Evolutionary conservation across 2,888 invertebrate species (phyloP).

Genomic region (Terebella lapidaria): DNA sequence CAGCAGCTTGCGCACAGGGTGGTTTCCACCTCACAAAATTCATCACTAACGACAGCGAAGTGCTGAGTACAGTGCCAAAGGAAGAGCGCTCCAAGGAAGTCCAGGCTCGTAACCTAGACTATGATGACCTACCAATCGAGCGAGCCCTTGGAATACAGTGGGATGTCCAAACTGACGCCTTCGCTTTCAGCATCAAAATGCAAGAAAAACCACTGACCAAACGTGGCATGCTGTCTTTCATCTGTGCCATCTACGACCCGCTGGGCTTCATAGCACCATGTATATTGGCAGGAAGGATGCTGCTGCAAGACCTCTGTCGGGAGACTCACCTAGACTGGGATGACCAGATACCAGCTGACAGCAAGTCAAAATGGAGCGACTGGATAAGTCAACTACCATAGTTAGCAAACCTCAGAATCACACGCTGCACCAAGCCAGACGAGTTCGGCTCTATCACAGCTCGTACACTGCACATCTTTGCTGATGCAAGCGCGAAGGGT

Average conservation of each 20-base stretch:
- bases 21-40: no score
- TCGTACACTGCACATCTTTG: no score
- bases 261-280: constrained; percentile 27
- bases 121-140: no score
- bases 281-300: constrained; percentile 20
- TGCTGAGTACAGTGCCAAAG: no score
- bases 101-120: no score
- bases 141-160: constrained; percentile 23
- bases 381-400: neutral
- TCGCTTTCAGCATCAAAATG: constrained; percentile 23
- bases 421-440: constrained; percentile 16
- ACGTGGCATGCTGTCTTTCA: constrained; percentile 25
- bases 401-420: neutral
- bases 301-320: constrained; percentile 24
- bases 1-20: no score
- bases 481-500: no score
- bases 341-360: constrained; percentile 14
- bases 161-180: constrained; percentile 25
- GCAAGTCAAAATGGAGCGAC: no score
- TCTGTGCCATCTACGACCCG: constrained; percentile 27
- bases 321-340: constrained; percentile 24
- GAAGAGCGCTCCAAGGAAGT: no score
- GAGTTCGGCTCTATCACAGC: constrained; percentile 17
- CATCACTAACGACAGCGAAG: no score
- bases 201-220: constrained; percentile 22